These are phyloP conservation scores for Sapayoa aenigma DNA, from an alignment of 2,113 vertebrate species.

Conservation along the genomic window DNA sequence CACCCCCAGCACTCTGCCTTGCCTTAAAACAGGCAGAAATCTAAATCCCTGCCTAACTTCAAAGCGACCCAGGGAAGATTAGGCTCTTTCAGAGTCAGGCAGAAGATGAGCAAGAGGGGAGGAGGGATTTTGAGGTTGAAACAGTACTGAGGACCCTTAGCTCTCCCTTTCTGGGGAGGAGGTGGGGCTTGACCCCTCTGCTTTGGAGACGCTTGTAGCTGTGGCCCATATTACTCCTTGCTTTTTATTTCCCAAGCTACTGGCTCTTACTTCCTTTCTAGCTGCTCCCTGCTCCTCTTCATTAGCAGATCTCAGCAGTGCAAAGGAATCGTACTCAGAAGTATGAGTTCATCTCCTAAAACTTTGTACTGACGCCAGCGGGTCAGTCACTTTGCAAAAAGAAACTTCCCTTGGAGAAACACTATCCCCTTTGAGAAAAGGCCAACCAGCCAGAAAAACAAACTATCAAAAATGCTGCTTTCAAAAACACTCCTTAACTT, in stretches of 20 bases:
- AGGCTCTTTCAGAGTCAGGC: not conserved
- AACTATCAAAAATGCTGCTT: slow-evolving; percentile 49
- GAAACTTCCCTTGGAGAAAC: slow-evolving; percentile 67
- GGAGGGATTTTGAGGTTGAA: not conserved
- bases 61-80: slow-evolving; percentile 17
- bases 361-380: slow-evolving; percentile 47
- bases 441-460: slow-evolving; percentile 64
- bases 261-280: not conserved
- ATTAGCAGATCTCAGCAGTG: slow-evolving; percentile 43
- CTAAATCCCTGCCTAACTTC: slow-evolving; percentile 57
- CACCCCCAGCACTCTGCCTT: not conserved
- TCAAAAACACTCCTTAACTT: not conserved
- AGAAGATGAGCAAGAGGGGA: not conserved
- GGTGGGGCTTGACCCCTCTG: not conserved
- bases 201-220: not conserved
- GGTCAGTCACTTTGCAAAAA: slow-evolving; percentile 51
- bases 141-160: not conserved
- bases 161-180: not conserved
- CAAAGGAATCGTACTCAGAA: slow-evolving; percentile 6
- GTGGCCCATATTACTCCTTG: not conserved
- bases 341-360: slow-evolving; percentile 68
- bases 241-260: not conserved
- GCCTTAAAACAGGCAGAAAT: slow-evolving; percentile 53
- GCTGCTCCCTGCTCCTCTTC: slow-evolving; percentile 38
- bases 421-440: slow-evolving; percentile 55